A percentile compares a stretch with the other conserved stretches of the same genome.
Conservation (phyloP, 2,888 invertebrate species). For the Drymonia ruficornis region DNA sequence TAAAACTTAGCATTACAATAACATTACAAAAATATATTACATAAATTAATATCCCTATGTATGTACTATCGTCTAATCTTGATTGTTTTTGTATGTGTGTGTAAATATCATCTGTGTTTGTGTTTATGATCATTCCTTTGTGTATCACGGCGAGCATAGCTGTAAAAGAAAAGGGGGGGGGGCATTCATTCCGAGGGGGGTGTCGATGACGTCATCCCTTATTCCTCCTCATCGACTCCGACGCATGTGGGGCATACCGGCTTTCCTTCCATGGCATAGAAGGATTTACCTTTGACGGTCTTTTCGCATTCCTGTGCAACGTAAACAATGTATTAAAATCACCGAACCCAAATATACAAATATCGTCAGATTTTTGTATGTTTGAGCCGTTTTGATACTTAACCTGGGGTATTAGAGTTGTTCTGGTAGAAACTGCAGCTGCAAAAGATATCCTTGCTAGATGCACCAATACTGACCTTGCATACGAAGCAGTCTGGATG, state of each 20-base stretch:
- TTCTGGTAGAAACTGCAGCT: neutral
- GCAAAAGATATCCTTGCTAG: slow-evolving; percentile 16
- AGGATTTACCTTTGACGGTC: slow-evolving; percentile 96
- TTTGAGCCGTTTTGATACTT: slow-evolving; percentile 56
- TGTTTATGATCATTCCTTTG: slow-evolving; percentile 54
- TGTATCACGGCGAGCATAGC: slow-evolving; percentile 71
- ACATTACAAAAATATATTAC: slow-evolving; percentile 82
- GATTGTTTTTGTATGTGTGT: slow-evolving; percentile 47
- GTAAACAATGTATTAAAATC: slow-evolving; percentile 48
- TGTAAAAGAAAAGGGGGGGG: slow-evolving; percentile 77
- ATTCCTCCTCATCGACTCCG: slow-evolving; percentile 94
- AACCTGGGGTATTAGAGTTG: slow-evolving; percentile 55
- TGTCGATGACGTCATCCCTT: slow-evolving; percentile 61
- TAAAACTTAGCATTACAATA: slow-evolving; percentile 82
- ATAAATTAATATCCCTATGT: slow-evolving; percentile 68
- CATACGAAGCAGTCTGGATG: slow-evolving; percentile 99
- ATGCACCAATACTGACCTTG: slow-evolving; percentile 90
- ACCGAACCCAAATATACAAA: slow-evolving; percentile 36
- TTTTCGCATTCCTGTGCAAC: slow-evolving; percentile 95
- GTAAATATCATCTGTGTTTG: slow-evolving; percentile 55
- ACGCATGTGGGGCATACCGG: slow-evolving; percentile 98
- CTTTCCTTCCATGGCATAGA: slow-evolving; percentile 98
- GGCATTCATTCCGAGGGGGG: slow-evolving; percentile 66
- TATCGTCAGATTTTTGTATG: slow-evolving; percentile 26
- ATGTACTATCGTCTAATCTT: slow-evolving; percentile 58